Conservation (phyloP, 2,888 invertebrate genomes). For the Lasius platythorax region DNA sequence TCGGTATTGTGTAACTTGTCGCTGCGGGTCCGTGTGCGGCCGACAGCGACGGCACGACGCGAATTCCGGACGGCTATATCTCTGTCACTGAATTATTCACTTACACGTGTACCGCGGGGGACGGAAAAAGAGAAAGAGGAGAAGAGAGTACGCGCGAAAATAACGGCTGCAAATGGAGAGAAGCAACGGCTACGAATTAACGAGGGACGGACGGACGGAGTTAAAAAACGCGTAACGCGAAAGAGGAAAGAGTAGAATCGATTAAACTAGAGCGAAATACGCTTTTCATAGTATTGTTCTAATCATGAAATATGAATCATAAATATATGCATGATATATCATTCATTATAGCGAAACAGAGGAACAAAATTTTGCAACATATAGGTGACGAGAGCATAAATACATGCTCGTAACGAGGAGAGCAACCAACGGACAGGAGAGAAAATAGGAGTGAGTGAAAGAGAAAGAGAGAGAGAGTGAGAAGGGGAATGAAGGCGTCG, state of each 20-base stretch:
- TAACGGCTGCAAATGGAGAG: slow-evolving; percentile 32
- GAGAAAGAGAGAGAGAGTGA: slow-evolving; percentile 23
- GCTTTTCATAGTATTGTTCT: background rate
- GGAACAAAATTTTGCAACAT: background rate
- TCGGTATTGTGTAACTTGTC: slow-evolving; percentile 61
- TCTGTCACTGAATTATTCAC: slow-evolving; percentile 75
- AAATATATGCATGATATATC: too few relatives aligned
- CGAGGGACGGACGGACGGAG: background rate
- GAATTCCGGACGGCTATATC: slow-evolving; percentile 63
- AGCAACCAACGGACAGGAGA: slow-evolving; percentile 22
- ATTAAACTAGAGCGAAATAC: background rate
- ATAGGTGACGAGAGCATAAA: background rate
- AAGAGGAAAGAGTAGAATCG: background rate
- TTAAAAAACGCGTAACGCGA: background rate
- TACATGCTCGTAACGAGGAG: slow-evolving; percentile 33
- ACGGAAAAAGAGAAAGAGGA: slow-evolving; percentile 28
- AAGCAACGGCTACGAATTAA: background rate
- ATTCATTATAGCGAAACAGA: background rate
- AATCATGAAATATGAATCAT: background rate
- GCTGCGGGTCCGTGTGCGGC: slow-evolving; percentile 57
- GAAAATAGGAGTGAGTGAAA: background rate
- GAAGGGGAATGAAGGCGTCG: slow-evolving; percentile 53
- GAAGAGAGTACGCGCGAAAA: slow-evolving; percentile 15
- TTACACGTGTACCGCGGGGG: slow-evolving; percentile 62
- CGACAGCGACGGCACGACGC: slow-evolving; percentile 62